Evolutionary conservation across 2,113 vertebrate genomes (phyloP), one percentile per base, ranked within the genome.

Genomic region (Sinosuthora webbiana): DNA sequence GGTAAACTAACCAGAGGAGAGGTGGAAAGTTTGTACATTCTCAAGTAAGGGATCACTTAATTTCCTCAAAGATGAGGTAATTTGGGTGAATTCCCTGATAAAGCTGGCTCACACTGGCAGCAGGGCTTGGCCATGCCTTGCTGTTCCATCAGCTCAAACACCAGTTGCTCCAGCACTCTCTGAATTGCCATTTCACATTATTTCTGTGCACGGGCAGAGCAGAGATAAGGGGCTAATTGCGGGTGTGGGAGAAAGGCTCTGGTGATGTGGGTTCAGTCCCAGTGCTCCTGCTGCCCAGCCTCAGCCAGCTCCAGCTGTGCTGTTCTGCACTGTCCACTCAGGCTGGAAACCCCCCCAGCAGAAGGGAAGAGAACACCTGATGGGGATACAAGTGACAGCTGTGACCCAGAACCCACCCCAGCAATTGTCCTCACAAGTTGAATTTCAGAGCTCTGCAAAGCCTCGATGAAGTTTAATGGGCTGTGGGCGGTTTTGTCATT

Each of bases 51-150:
- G 22, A n/a, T 90, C 28, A 8, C n/a, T 62, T 75, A 6, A 73
- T 88, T 87, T 88, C 63, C 62, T 59, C 27, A 35, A 23, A 87
- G 45, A 71, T 62, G 35, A 95, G 67, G 41, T 18, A 25, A 87
- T 63, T 37, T 13, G 47, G 45, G 41, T 11, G 41, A 47, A 64
- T 57, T 53, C 82, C n/a, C 39, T 14, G 22, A 16, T 25, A 33
- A 80, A 44, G 35, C 22, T 1, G 0, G 1, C n/a, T 53, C 12
- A 2, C 28, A 7, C 1, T 3, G 30, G 12, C 11, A 17, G 74
- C 74, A 8, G 60, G 39, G 20, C 57, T 64, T 21, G 39, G 47
- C 74, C 3, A 0, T 67, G 47, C 35, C 39, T 45, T 21, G 62
- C 35, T 56, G 55, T 18, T 47, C 25, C 44, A 19, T 16, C 21